Evolutionary conservation across 2,113 vertebrate species (phyloP).

Genomic region (Ariopsis seemanni): DNA sequence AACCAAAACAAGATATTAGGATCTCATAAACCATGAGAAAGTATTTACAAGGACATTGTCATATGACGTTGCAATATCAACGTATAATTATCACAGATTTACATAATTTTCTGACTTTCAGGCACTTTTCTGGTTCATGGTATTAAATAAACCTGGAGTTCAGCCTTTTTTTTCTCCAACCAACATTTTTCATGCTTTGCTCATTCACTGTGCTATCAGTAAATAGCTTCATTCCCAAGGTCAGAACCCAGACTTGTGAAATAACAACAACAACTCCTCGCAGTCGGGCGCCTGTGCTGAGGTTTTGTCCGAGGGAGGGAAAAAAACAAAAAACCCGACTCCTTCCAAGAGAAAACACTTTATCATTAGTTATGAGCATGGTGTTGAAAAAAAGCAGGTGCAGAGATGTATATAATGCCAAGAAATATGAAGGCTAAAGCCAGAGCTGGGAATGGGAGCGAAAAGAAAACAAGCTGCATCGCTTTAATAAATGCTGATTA

Average conservation of each 20-base stretch:
- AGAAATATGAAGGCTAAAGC: neutral
- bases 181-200: neutral
- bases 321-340: neutral
- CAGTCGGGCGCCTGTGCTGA: neutral
- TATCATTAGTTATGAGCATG: neutral
- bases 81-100: neutral
- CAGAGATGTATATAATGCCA: neutral
- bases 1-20: neutral
- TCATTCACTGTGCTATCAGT: neutral
- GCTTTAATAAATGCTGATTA: neutral
- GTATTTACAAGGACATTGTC: neutral
- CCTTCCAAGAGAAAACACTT: neutral
- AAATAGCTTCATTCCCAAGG: neutral
- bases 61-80: neutral
- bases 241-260: slow-evolving; percentile 26
- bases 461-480: slow-evolving; percentile 11
- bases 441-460: neutral
- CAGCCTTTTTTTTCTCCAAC: neutral
- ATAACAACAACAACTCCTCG: neutral
- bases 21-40: neutral
- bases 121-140: neutral
- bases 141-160: neutral
- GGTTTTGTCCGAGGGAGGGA: neutral
- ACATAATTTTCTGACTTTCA: neutral
- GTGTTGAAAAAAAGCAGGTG: slow-evolving; percentile 14